phyloP scores from a whole-genome alignment of 2,888 invertebrate species.

The Netelia inedita region DNA sequence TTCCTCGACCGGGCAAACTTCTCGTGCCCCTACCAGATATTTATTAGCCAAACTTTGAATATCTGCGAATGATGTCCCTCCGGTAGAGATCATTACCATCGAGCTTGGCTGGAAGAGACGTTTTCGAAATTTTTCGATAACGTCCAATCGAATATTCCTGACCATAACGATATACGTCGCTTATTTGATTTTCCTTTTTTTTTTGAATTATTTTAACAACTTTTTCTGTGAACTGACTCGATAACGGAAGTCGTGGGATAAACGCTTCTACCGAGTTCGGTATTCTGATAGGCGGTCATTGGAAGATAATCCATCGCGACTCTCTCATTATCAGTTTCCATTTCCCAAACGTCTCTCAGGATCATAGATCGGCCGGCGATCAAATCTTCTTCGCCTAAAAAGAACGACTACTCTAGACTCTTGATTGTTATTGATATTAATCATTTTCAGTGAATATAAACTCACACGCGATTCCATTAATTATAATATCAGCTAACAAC shows the following conservation, averaged over 20 bases:
- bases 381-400: slow-evolving; percentile 78
- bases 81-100: slow-evolving; percentile 75
- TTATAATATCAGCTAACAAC: slow-evolving; percentile 74
- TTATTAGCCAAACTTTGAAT: slow-evolving; percentile 67
- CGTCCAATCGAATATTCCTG: slow-evolving; percentile 70
- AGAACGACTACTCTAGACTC: slow-evolving; percentile 57
- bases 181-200: slow-evolving; percentile 7
- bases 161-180: background rate
- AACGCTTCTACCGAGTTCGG: slow-evolving; percentile 84
- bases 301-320: slow-evolving; percentile 86
- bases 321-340: slow-evolving; percentile 83
- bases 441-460: slow-evolving; percentile 11
- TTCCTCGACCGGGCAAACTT: slow-evolving; percentile 22
- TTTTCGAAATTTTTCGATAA: slow-evolving; percentile 70
- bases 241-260: slow-evolving; percentile 73
- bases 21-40: slow-evolving; percentile 62
- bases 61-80: slow-evolving; percentile 72
- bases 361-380: slow-evolving; percentile 81
- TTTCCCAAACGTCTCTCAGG: slow-evolving; percentile 81
- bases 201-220: background rate
- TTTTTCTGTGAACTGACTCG: slow-evolving; percentile 66
- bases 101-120: slow-evolving; percentile 71
- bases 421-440: background rate
- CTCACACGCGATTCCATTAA: slow-evolving; percentile 75
- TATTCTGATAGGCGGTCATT: slow-evolving; percentile 86